A percentile compares a stretch with the other conserved stretches of the same genome.
Conservation (phyloP, 1,140 invertebrate species). For the Meloidogyne floridensis region DNA sequence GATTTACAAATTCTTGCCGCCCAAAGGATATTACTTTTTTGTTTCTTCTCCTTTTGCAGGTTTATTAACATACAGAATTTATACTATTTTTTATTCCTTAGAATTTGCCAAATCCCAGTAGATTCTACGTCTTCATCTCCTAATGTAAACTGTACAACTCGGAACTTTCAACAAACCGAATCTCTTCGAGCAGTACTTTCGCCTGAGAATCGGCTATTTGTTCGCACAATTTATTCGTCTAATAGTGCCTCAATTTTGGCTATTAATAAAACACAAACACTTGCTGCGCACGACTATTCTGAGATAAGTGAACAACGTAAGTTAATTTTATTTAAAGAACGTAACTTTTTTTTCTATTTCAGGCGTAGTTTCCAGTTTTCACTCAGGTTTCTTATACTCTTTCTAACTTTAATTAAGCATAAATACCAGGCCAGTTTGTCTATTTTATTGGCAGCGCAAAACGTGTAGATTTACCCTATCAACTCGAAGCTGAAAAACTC, state of each 20-base stretch:
- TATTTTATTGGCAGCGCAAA: conserved; percentile 26
- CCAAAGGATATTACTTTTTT: neutral
- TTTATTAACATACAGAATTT: neutral
- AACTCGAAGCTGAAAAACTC: neutral
- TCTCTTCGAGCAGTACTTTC: conserved; percentile 21
- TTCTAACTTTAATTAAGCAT: neutral
- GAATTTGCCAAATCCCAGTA: conserved; percentile 17
- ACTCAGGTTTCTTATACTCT: neutral
- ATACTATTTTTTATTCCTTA: neutral
- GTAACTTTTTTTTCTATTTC: neutral
- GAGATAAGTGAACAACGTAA: conserved; percentile 14
- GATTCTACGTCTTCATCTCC: neutral
- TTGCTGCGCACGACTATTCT: conserved; percentile 2
- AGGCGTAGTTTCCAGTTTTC: conserved; percentile 19
- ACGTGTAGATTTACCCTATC: conserved; percentile 14
- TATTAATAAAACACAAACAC: neutral
- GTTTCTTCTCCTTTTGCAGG: neutral
- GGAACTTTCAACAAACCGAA: neutral
- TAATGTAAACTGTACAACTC: neutral
- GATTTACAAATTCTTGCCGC: neutral
- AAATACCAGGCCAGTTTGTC: neutral
- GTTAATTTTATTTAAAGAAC: neutral
- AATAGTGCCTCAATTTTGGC: neutral
- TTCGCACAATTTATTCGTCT: conserved; percentile 18
- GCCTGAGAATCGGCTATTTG: conserved; percentile 8